phyloP scores from a whole-genome alignment of 2,113 vertebrate genomes.

The Phyllostomus hastatus region DNA sequence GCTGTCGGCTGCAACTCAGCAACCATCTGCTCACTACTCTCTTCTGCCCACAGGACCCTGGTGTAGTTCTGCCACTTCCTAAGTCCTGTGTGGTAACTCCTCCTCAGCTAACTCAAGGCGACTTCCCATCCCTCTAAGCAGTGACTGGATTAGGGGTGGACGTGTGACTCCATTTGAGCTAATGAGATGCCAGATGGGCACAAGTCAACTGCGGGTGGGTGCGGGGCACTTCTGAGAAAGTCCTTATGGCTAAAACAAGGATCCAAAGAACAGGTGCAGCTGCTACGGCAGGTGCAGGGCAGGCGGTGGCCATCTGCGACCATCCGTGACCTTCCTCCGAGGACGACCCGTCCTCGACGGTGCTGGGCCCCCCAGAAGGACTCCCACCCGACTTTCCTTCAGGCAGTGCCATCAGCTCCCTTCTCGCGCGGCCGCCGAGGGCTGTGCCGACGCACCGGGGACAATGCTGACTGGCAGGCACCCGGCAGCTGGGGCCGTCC shows the following conservation, averaged over 20 bases:
- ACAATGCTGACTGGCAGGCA: background rate
- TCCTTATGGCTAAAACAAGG: background rate
- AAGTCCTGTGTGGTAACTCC: background rate
- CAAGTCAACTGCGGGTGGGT: background rate
- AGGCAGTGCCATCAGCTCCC: background rate
- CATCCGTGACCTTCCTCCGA: background rate
- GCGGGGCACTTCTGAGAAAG: background rate
- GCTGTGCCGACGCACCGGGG: background rate
- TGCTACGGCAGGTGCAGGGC: background rate
- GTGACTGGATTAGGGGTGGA: background rate
- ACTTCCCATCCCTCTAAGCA: background rate
- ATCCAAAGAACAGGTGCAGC: background rate
- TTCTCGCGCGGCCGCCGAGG: background rate
- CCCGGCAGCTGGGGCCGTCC: rapidly evolving
- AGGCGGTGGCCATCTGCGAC: background rate
- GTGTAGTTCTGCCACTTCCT: background rate
- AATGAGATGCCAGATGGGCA: background rate
- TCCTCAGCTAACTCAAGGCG: background rate
- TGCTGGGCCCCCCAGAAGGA: rapidly evolving
- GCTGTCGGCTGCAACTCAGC: rapidly evolving
- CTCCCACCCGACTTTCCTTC: background rate
- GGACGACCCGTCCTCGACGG: rapidly evolving
- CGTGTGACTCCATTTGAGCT: background rate
- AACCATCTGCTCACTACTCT: background rate
- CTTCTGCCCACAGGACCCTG: background rate